Base-by-base conservation (phyloP, 1,140 invertebrate species). In the Pseudomyrmex concolor region DNA sequence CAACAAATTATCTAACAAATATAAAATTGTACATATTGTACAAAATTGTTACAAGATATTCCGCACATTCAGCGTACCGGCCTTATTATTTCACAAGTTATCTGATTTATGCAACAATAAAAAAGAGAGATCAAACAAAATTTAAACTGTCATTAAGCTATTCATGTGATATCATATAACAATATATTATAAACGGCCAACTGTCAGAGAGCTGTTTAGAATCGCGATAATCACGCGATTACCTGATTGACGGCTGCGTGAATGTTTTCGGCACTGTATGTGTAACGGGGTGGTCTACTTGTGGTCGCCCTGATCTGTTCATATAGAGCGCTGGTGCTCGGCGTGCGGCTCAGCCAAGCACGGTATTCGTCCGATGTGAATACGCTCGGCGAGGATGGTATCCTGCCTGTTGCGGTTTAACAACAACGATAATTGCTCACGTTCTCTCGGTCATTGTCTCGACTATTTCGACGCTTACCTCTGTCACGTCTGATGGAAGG, bases 361-460 rank as follows among this genome's bases (percentile, higher is more conserved):
- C 97, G 96, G 90, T 98, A 98, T 92, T 99, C 98, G 92, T 98
- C 97, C 87, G 97, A 97, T 86, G 97, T 97, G 94, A 98, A 98
- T 91, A 98, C 97, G 94, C 96, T 96, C 51, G 96, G 95, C 86
- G 96, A 96, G 85, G 95, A 96, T 51, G 95, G 95, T 91, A 96
- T 95, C 81, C 95, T 94, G 82, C 95, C 95, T 95, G 84, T 45
- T 77, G 84, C 83, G 48, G 63, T 71, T 84, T 67, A 60, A 15
- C 19, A 15, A 55, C 9, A 43, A 1, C 19, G 48, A 25, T 72
- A 51, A 51, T n/a, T 15, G 34, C 2, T 12, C n/a, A 15, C 25
- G 48, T 5, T 17, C 62, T 43, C 5, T 50, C 45, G 25, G 50
- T 73, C 66, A 57, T 59, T 25, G 12, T 59, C 12, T 45, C 4